Percentiles rank a stretch among this genome's conserved stretches.
These are phyloP conservation scores for Theonella swinhoei DNA, from an alignment of 37 sponge, comb jelly and placozoan genomes.

Conservation along the genomic window DNA sequence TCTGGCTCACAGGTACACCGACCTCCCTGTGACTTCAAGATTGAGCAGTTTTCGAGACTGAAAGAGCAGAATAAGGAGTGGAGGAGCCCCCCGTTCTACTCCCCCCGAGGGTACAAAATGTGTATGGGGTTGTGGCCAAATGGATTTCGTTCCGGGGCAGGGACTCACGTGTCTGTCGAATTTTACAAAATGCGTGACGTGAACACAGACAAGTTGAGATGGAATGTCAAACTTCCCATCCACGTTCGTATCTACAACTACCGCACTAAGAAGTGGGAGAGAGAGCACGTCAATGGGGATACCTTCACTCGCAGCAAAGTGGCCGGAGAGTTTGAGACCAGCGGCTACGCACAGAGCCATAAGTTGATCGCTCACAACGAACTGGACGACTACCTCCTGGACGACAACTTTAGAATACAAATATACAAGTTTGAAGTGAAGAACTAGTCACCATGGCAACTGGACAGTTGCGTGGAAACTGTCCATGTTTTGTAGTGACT, in stretches of 20 bases:
- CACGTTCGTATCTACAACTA: not conserved
- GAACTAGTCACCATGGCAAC: too few relatives aligned
- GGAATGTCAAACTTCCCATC: not conserved
- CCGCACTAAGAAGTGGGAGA: not conserved
- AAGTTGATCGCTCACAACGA: not conserved
- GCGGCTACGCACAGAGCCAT: not conserved
- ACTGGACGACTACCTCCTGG: not conserved
- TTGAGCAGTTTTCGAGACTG: not conserved
- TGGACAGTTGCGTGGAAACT: too few relatives aligned
- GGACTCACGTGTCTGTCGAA: constrained; percentile 15
- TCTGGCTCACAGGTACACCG: too few relatives aligned
- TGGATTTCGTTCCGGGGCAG: constrained; percentile 8
- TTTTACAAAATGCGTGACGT: not conserved
- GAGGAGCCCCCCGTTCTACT: constrained; percentile 21
- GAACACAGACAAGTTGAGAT: not conserved
- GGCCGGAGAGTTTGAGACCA: not conserved
- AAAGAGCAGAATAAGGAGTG: not conserved
- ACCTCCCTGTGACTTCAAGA: not conserved
- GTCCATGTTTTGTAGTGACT: too few relatives aligned
- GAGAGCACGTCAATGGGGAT: not conserved
- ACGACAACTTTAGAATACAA: not conserved
- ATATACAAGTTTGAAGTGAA: not conserved
- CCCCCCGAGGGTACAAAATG: constrained; percentile 30
- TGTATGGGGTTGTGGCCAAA: constrained; percentile 11
- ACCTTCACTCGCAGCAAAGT: not conserved